phyloP scores from a whole-genome alignment of 2,113 vertebrate species.

The Neofelis nebulosa region DNA sequence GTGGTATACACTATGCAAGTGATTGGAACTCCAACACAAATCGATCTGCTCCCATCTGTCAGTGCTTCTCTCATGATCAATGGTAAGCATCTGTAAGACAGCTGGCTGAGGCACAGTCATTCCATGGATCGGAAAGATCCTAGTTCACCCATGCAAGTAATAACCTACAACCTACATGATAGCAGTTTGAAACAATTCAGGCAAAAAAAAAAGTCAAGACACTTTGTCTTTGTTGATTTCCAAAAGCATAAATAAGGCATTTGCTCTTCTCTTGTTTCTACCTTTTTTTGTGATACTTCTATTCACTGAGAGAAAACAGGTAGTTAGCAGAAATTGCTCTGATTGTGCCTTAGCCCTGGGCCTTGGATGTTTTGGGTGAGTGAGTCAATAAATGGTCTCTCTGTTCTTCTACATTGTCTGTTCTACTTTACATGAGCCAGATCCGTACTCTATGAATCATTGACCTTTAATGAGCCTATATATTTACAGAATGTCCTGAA shows the following conservation, averaged over 20 bases:
- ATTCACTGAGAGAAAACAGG: neutral
- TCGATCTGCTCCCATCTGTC: neutral
- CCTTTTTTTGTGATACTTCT: neutral
- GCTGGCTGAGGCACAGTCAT: neutral
- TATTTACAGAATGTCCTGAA: slow-evolving; percentile 14
- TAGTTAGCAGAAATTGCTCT: neutral
- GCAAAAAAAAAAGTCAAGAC: neutral
- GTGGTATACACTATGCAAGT: neutral
- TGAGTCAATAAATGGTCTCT: neutral
- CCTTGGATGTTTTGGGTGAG: neutral
- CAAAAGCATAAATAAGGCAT: neutral
- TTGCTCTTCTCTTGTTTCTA: neutral
- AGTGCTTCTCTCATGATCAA: neutral
- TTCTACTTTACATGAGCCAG: neutral
- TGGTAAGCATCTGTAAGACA: neutral
- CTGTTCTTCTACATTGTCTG: neutral
- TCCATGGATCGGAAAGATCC: neutral
- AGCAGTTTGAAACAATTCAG: neutral
- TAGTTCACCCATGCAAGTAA: neutral
- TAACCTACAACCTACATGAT: neutral
- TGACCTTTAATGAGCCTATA: neutral
- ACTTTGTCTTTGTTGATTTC: neutral
- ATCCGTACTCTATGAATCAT: slow-evolving; percentile 6
- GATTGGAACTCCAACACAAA: neutral
- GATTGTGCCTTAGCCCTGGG: neutral